A percentile compares a stretch with the other conserved stretches of the same genome.
These are phyloP conservation scores for Drosophila meridiana DNA, from an alignment of 2,888 invertebrate genomes.

Conservation along the genomic window DNA sequence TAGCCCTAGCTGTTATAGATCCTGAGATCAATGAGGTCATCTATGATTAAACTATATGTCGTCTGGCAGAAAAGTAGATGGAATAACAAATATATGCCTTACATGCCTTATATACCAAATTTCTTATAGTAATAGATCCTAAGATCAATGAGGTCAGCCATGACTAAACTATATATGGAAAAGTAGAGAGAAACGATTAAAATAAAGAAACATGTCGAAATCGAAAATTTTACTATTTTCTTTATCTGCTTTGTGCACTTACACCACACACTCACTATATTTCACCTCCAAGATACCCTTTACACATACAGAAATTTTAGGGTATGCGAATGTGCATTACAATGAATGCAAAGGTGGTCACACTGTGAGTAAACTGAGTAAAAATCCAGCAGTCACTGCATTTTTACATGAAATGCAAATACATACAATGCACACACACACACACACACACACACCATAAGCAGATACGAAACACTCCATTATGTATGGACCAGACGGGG, in stretches of 20 bases:
- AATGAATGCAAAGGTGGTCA: slow-evolving; percentile 15
- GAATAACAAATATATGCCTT: too few relatives aligned
- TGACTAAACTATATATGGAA: not conserved
- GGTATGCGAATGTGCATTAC: slow-evolving; percentile 25
- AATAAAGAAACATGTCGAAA: too few relatives aligned
- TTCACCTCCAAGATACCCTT: not conserved
- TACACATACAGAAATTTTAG: not conserved
- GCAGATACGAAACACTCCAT: slow-evolving; percentile 44
- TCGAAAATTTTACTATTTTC: not conserved
- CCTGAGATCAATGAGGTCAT: not conserved
- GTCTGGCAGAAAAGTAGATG: not conserved
- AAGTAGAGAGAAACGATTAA: not conserved
- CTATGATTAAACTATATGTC: not conserved
- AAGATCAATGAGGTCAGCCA: not conserved
- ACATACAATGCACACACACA: slow-evolving; percentile 14
- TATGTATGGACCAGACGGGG: slow-evolving; percentile 48
- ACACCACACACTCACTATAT: too few relatives aligned
- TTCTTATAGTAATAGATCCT: not conserved
- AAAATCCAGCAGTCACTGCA: slow-evolving; percentile 42
- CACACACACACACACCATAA: slow-evolving; percentile 8
- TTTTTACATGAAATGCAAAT: slow-evolving; percentile 29
- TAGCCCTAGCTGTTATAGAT: not conserved
- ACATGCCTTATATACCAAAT: too few relatives aligned
- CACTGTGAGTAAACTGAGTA: slow-evolving; percentile 27
- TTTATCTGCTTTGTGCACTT: not conserved